Evolutionary conservation across 2,888 invertebrate genomes (phyloP).

Genomic region (Leucophora obtusa): DNA sequence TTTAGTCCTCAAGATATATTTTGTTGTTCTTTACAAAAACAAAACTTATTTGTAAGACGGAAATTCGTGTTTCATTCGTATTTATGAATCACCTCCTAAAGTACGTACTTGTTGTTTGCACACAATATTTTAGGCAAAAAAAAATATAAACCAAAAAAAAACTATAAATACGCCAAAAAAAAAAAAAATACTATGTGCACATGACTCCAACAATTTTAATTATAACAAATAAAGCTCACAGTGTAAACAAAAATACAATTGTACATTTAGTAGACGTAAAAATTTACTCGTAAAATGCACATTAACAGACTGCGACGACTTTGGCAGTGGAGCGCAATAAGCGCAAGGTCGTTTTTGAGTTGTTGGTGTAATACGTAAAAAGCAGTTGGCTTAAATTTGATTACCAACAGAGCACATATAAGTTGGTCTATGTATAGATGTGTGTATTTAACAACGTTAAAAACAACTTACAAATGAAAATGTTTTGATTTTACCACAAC

Average conservation of each 20-base stretch:
- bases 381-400: conserved; percentile 47
- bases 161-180: too few species aligned
- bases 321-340: conserved; percentile 69
- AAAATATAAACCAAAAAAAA: too few species aligned
- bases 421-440: neutral
- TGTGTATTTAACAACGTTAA: neutral
- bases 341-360: conserved; percentile 71
- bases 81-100: too few species aligned
- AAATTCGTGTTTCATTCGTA: too few species aligned
- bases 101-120: too few species aligned
- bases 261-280: neutral
- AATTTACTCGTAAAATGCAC: conserved; percentile 15
- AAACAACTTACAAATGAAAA: conserved; percentile 22
- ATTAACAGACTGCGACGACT: conserved; percentile 64
- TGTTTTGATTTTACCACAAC: conserved; percentile 2
- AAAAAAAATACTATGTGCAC: too few species aligned
- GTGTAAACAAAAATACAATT: neutral
- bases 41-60: too few species aligned
- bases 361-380: conserved; percentile 44
- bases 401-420: conserved; percentile 22
- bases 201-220: neutral
- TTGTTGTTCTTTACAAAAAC: too few species aligned
- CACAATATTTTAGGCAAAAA: too few species aligned
- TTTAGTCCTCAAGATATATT: too few species aligned
- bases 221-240: neutral